Evolutionary conservation across 2,888 invertebrate species (phyloP), one percentile per base, ranked within the genome.

Genomic region (Hirudinaria manillensis): DNA sequence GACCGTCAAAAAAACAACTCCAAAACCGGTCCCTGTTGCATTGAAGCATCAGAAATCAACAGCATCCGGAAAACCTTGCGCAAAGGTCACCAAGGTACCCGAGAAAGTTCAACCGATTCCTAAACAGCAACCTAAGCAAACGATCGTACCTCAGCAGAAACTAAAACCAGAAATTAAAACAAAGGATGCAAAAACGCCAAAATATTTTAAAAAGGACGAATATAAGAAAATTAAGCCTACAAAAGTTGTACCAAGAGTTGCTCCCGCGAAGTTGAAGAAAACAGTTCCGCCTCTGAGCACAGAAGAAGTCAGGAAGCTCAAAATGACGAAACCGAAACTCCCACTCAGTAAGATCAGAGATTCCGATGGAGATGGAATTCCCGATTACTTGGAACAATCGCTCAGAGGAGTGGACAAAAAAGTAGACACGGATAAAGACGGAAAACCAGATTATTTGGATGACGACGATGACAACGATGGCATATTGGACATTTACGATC

Each of bases 401-500:
- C 65, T 72, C 27, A 72, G n/a, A 24, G 75, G 75, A 27, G 51
- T 75, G n/a, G 70, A 75, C 67, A 75, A 56, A 56, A 65, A 36
- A 24, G 72, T 53, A 19, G 76, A 76, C 45, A 72, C 61, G 27
- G 76, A 76, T 73, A 73, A 67, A 32, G 76, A 76, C 34, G 68
- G 68, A n/a, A 73, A 65, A n/a, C 76, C 76, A n/a, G 76, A 76
- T 61, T 34, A 72, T 66, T 34, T 73, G n/a, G 76, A 76, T 36
- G 72, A 71, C 19, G 76, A 76, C 45, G 72, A 73, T 45, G 78
- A 81, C 76, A 72, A 67, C 73, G 76, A 76, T 56, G 76, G 76
- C 24, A 68, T 76, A 32, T 51, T 55, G 38, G 76, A 76, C 38
- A 34, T 27, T 29, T 24, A 34, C 27, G 76, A 76, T 66, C 53